Conservation (phyloP, 2,888 invertebrate species). For the Eupithecia dodoneata region DNA sequence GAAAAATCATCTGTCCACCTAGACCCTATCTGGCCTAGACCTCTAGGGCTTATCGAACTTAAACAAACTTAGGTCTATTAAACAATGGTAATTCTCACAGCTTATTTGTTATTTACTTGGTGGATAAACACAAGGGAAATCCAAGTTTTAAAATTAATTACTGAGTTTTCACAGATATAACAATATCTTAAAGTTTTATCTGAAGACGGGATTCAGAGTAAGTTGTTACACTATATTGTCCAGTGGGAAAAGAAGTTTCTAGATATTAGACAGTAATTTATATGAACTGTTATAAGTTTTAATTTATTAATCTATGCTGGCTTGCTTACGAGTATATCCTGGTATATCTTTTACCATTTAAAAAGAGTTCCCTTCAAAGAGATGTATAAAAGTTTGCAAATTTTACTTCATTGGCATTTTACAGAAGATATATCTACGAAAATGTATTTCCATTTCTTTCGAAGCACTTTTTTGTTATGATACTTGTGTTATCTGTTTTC, state of each 20-base stretch:
- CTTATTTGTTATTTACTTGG: conserved; percentile 11
- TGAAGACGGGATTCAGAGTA: conserved; percentile 20
- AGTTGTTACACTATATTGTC: conserved; percentile 9
- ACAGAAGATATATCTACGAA: neutral
- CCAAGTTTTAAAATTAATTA: conserved; percentile 27
- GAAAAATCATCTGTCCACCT: neutral
- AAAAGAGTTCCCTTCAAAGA: neutral
- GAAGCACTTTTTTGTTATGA: neutral
- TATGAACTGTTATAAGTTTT: neutral
- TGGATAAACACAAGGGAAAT: conserved; percentile 16
- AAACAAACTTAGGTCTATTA: neutral
- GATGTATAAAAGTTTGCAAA: neutral
- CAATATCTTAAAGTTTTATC: conserved; percentile 23
- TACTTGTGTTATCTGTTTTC: neutral
- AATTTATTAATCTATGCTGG: neutral
- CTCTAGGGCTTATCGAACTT: neutral
- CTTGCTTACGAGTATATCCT: too few species aligned
- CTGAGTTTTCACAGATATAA: conserved; percentile 25
- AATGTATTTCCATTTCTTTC: neutral
- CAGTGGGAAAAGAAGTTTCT: neutral
- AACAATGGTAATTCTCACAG: conserved; percentile 1
- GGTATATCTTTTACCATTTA: neutral
- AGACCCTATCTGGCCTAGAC: neutral
- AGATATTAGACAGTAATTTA: neutral
- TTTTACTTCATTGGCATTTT: neutral